These are phyloP conservation scores for Dendrolimus kikuchii DNA, from an alignment of 1,140 invertebrate genomes.

Conservation along the genomic window DNA sequence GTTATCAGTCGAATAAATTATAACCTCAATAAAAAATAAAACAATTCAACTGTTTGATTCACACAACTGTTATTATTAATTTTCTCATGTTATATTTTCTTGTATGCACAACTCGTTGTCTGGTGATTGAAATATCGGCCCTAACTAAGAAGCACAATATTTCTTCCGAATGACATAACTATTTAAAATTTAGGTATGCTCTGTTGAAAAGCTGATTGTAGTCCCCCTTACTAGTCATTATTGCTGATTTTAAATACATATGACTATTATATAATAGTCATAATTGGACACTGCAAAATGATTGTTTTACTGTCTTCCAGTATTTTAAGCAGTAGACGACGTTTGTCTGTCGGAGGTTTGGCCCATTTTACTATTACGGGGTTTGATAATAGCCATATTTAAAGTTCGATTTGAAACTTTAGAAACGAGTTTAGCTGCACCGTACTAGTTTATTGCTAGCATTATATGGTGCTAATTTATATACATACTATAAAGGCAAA, in stretches of 20 bases:
- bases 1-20: too few relatives aligned
- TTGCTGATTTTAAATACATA: constrained; percentile 9
- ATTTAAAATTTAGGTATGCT: too few relatives aligned
- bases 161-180: too few relatives aligned
- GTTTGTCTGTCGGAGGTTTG: neutral
- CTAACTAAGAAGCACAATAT: too few relatives aligned
- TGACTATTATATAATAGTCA: neutral
- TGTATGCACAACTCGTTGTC: too few relatives aligned
- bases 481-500: constrained; percentile 17
- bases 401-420: constrained; percentile 1
- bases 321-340: constrained; percentile 35
- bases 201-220: too few relatives aligned
- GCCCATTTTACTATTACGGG: neutral
- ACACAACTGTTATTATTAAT: too few relatives aligned
- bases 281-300: constrained; percentile 7
- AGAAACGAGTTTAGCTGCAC: constrained; percentile 23
- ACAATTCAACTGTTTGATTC: too few relatives aligned
- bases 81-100: too few relatives aligned
- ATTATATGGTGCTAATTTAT: constrained; percentile 47
- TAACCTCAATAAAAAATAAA: too few relatives aligned
- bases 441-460: constrained; percentile 43
- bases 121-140: too few relatives aligned
- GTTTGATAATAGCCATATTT: neutral
- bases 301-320: constrained; percentile 55
- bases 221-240: constrained; percentile 10